A percentile compares a stretch with the other conserved stretches of the same genome.
phyloP scores from a whole-genome alignment of 2,888 invertebrate genomes.

The Agapetus fuscipes region DNA sequence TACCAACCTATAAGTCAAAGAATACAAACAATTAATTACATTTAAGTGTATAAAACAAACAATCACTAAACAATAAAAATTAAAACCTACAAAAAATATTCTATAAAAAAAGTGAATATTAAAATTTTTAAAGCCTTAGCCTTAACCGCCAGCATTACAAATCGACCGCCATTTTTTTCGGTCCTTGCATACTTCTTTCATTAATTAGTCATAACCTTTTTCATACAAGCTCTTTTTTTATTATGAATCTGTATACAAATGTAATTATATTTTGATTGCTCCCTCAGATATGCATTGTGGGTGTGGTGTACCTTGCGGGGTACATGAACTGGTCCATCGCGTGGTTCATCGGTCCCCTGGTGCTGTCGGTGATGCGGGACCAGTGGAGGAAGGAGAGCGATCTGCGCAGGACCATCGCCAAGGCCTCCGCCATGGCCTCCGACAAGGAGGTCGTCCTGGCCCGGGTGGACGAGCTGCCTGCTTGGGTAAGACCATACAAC shows the following conservation, averaged over 20 bases:
- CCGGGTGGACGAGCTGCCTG: conserved; percentile 81
- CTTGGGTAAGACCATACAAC: conserved; percentile 85
- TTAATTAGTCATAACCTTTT: too few relatives aligned
- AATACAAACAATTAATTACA: too few relatives aligned
- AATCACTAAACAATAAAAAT: too few relatives aligned
- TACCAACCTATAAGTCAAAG: too few relatives aligned
- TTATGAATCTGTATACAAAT: background rate
- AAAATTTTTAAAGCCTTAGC: too few relatives aligned
- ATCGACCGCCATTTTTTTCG: too few relatives aligned
- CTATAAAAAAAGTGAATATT: too few relatives aligned
- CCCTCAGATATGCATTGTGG: conserved; percentile 56
- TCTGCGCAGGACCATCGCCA: conserved; percentile 63
- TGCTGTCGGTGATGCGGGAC: conserved; percentile 68
- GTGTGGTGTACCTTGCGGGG: conserved; percentile 67
- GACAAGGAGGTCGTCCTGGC: conserved; percentile 84
- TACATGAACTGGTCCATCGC: conserved; percentile 83
- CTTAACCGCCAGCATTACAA: too few relatives aligned
- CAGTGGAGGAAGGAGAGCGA: conserved; percentile 69
- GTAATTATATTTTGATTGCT: conserved; percentile 4
- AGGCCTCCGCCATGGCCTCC: conserved; percentile 63
- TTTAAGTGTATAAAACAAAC: too few relatives aligned
- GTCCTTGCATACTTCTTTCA: too few relatives aligned
- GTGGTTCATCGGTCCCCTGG: conserved; percentile 75
- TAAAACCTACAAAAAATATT: too few relatives aligned
- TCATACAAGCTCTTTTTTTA: too few relatives aligned